Conservation (phyloP, 2,888 invertebrate genomes). For the Clivina fossor region DNA sequence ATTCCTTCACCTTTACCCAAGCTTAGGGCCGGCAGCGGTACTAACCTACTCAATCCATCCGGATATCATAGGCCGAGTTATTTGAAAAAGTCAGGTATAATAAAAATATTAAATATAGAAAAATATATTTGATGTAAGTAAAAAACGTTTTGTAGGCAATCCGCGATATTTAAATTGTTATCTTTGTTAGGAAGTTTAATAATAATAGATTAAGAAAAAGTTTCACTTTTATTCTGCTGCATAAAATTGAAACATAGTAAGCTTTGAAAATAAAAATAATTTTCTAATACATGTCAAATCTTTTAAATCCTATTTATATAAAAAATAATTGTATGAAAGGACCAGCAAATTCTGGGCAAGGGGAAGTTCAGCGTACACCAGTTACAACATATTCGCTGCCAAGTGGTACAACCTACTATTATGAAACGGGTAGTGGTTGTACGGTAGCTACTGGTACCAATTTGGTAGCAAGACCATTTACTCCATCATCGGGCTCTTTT, state of each 20-base stretch:
- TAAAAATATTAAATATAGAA: no score
- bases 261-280: no score
- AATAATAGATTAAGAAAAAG: background rate
- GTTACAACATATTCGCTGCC: constrained; percentile 49
- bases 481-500: constrained; percentile 47
- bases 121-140: no score
- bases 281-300: constrained; percentile 10
- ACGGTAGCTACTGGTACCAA: constrained; percentile 41
- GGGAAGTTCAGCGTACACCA: constrained; percentile 41
- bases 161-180: no score
- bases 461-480: constrained; percentile 44
- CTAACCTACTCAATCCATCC: no score
- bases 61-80: no score
- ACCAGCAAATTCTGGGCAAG: constrained; percentile 39
- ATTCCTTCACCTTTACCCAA: no score
- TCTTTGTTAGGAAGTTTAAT: background rate
- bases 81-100: no score
- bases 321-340: constrained; percentile 39
- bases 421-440: constrained; percentile 49
- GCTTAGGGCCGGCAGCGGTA: no score
- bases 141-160: no score
- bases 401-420: constrained; percentile 49
- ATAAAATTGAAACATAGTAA: no score
- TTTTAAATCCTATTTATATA: background rate
- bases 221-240: background rate